Evolutionary conservation across 2,113 vertebrate genomes (phyloP), one percentile per base, ranked within the genome.

Genomic region (Alouatta palliata): DNA sequence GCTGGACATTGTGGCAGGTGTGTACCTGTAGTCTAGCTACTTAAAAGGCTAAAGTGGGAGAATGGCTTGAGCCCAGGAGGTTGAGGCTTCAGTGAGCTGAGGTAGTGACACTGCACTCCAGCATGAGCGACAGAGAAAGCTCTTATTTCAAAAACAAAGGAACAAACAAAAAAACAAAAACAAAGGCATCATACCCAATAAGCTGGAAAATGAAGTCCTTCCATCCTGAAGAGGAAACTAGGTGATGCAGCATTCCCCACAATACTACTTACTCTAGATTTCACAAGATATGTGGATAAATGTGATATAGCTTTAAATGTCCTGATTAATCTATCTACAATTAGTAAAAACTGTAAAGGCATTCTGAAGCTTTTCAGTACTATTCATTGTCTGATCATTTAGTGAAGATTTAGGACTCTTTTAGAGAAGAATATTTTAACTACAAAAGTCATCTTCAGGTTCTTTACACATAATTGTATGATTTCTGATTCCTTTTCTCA

Each of bases 231-330:
- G 7, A 3, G 3, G 0, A 45, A 35, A 23, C 2, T 0, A 13
- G 2, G 21, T 1, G 2, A 17, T 27, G 8, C 30, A 32, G 30
- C 0, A 0, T 27, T 40, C 1, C 0, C 10, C 4, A 11, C 0
- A 3, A 1, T 4, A 0, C 30, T 49, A 9, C 2, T 64, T 32
- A 64, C 27, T 0, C 12, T 16, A 9, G 6, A 21, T 27, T 66
- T 32, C 12, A 21, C 2, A 1, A 16, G 2, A 9, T 68, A 30
- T 13, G 11, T 32, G 14, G 30, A 35, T 61, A 32, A 12, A 7
- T 10, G 2, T 11, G 5, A 49, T 81, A 10, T 20, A 35, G 1
- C 35, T 79, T 56, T 52, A 61, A 47, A 40, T 5, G 45, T 32
- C 30, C 58, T 45, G 9, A 8, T 61, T 23, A 32, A 27, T 73